Conservation (phyloP, 2,888 invertebrate species). For the Xestia xanthographa region DNA sequence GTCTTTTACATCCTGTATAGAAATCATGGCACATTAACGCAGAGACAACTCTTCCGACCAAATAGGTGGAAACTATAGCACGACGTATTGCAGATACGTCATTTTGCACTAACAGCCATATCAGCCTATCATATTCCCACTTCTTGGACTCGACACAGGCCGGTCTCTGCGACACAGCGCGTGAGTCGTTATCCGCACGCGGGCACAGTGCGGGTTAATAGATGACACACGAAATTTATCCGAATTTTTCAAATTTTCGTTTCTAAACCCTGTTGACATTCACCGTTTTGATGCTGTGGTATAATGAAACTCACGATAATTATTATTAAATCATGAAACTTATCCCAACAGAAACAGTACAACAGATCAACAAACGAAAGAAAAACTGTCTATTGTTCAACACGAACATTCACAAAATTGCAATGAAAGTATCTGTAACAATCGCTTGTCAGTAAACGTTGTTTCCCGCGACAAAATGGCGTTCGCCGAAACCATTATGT, state of each 20-base stretch:
- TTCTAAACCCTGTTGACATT: background rate
- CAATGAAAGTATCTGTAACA: constrained; percentile 30
- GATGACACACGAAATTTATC: background rate
- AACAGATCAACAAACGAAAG: background rate
- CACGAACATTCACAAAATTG: background rate
- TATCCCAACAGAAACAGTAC: background rate
- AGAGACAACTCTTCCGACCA: background rate
- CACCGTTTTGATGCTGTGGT: background rate
- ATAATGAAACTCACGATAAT: background rate
- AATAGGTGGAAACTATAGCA: no score
- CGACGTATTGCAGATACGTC: background rate
- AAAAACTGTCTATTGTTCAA: background rate
- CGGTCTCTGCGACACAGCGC: no score
- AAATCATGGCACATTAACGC: background rate
- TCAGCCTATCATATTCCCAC: background rate
- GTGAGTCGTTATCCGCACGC: background rate
- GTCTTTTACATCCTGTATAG: no score
- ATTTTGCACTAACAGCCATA: background rate
- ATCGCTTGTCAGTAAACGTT: background rate
- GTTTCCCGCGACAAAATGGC: constrained; percentile 23
- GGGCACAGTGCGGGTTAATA: background rate
- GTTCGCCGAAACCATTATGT: constrained; percentile 58
- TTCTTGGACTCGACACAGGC: background rate
- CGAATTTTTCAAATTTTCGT: background rate
- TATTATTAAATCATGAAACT: background rate